Conservation (phyloP, 2,797 vertebrate species). For the Loris lydekkerianus region DNA sequence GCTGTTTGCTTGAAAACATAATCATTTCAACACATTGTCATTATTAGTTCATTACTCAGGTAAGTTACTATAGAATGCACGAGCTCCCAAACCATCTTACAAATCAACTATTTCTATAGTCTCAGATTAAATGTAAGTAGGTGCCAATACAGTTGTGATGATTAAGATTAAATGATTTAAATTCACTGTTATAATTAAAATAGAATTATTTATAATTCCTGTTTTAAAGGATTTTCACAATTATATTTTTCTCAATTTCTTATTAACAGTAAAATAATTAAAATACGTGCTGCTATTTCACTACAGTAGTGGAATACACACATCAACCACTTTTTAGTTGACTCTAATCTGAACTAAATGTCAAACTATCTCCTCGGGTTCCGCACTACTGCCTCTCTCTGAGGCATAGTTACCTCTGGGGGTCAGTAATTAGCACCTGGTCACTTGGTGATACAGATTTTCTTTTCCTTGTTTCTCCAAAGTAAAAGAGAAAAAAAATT, state of each 20-base stretch:
- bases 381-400: neutral
- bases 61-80: neutral
- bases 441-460: neutral
- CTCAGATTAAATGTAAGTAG: neutral
- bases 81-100: neutral
- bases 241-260: neutral
- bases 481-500: neutral
- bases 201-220: neutral
- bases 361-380: neutral
- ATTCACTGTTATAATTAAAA: neutral
- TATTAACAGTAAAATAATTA: neutral
- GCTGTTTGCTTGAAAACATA: neutral
- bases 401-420: neutral
- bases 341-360: neutral
- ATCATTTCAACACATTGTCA: neutral
- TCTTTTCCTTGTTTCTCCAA: neutral
- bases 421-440: neutral
- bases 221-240: neutral
- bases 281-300: neutral
- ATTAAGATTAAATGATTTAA: neutral
- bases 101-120: neutral
- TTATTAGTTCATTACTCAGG: neutral
- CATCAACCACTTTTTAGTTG: neutral
- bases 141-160: neutral
- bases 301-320: neutral